Evolutionary conservation across 2,888 invertebrate genomes (phyloP).

Genomic region (Torymus aiolomorphi): DNA sequence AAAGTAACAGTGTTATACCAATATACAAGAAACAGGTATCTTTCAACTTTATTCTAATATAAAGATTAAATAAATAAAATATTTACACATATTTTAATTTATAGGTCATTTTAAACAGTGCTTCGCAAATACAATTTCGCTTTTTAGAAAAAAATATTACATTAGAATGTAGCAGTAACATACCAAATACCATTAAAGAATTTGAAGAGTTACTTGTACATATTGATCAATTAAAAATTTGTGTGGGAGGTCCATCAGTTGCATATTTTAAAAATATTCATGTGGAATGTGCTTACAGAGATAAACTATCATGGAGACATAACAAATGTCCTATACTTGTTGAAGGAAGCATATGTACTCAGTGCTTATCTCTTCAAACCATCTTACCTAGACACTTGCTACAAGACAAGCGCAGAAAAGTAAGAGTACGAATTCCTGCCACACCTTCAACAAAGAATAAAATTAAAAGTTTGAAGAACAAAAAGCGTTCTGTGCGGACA

Average conservation of each 20-base stretch:
- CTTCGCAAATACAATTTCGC: background rate
- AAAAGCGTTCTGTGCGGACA: too few species aligned
- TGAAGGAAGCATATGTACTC: background rate
- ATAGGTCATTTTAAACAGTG: too few species aligned
- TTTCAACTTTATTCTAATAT: too few species aligned
- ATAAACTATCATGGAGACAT: background rate
- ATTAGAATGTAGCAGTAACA: background rate
- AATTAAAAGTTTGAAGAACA: too few species aligned
- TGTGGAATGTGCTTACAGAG: background rate
- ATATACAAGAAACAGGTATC: too few species aligned
- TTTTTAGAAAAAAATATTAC: background rate
- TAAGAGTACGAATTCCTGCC: too few species aligned
- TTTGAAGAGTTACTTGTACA: background rate
- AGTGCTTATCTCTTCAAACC: background rate
- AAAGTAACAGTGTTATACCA: background rate
- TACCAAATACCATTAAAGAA: background rate
- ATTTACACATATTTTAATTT: too few species aligned
- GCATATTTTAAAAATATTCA: too few species aligned
- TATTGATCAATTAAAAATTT: background rate
- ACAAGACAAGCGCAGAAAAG: too few species aligned
- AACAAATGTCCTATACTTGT: background rate
- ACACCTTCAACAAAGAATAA: too few species aligned
- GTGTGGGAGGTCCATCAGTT: background rate
- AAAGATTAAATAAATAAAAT: too few species aligned
- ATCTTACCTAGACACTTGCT: too few species aligned